These are phyloP conservation scores for Gymnorhina tibicen DNA, from an alignment of 2,113 vertebrate species.

Conservation along the genomic window DNA sequence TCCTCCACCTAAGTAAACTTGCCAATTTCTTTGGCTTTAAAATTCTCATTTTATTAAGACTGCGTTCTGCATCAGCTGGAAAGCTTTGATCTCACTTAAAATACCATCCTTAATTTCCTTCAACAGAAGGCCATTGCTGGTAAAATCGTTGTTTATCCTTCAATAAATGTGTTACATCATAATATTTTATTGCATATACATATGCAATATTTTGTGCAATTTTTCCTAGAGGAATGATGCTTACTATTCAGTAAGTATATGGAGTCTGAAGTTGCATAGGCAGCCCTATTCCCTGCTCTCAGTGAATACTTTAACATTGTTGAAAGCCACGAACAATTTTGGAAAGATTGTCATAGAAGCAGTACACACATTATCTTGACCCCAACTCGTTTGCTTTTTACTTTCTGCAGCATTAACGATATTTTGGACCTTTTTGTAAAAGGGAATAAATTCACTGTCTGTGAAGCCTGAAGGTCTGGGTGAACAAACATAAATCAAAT, in stretches of 20 bases:
- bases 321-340: background rate
- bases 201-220: background rate
- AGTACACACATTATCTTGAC: background rate
- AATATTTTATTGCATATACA: background rate
- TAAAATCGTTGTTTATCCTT: conserved; percentile 21
- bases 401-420: background rate
- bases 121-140: background rate
- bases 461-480: background rate
- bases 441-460: conserved; percentile 32
- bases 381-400: conserved; percentile 18
- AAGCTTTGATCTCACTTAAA: conserved; percentile 52
- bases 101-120: background rate
- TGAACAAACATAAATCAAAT: conserved; percentile 46
- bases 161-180: background rate
- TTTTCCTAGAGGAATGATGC: background rate
- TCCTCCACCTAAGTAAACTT: conserved; percentile 49
- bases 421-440: conserved; percentile 17
- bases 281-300: background rate
- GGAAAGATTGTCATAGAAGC: background rate
- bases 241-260: background rate
- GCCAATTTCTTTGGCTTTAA: conserved; percentile 39
- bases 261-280: background rate
- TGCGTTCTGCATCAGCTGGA: background rate
- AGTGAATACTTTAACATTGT: background rate
- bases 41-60: conserved; percentile 38